Evolutionary conservation across 2,113 vertebrate genomes (phyloP).

Genomic region (Zosterops borbonicus): DNA sequence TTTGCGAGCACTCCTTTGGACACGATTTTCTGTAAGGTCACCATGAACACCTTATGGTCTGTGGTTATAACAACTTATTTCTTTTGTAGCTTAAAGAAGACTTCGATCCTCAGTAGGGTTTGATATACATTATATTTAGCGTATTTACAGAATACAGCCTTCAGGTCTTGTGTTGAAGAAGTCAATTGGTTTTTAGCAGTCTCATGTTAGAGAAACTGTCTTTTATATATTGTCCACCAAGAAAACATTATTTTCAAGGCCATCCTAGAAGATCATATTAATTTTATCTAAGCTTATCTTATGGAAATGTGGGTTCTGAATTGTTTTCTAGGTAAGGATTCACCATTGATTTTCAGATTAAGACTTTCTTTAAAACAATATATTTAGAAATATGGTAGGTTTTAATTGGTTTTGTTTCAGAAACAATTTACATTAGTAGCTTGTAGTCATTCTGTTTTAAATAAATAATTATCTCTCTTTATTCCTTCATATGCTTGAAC

Average conservation of each 20-base stretch:
- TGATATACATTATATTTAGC: neutral
- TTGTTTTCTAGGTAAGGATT: neutral
- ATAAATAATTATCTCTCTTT: neutral
- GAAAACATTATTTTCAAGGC: neutral
- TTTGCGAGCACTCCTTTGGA: neutral
- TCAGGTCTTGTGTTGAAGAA: neutral
- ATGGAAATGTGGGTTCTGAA: neutral
- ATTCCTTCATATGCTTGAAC: neutral
- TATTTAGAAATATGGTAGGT: neutral
- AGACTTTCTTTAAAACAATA: neutral
- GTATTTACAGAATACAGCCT: neutral
- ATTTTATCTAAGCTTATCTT: neutral
- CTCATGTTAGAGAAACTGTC: accelerated
- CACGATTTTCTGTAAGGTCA: neutral
- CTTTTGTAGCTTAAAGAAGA: neutral
- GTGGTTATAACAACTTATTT: neutral
- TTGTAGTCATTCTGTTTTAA: neutral
- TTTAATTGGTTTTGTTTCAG: neutral
- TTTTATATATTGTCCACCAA: neutral
- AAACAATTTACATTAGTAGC: neutral
- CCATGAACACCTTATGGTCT: neutral
- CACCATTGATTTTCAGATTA: neutral
- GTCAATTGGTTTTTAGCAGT: neutral
- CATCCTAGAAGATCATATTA: neutral
- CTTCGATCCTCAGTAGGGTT: neutral